Conservation (phyloP, 2,888 invertebrate genomes). For the Troides aeacus region DNA sequence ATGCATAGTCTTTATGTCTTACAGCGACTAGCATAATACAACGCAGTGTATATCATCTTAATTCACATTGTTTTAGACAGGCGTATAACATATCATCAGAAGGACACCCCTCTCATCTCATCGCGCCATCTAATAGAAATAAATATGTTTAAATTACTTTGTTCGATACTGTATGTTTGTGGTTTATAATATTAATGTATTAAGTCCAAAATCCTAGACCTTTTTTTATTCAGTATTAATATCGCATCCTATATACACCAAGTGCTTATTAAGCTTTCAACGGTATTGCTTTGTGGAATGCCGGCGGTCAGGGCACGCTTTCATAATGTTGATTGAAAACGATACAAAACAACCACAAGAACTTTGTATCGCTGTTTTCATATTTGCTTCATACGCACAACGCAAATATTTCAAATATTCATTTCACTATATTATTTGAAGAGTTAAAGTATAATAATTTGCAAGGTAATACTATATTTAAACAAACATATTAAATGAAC, state of each 20-base stretch:
- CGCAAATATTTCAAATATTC: neutral
- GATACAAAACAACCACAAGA: slow-evolving; percentile 73
- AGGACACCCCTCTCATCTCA: too few relatives aligned
- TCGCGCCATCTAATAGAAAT: too few relatives aligned
- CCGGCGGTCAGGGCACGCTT: slow-evolving; percentile 62
- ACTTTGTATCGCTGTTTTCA: slow-evolving; percentile 62
- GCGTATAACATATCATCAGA: too few relatives aligned
- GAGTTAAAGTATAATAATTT: neutral
- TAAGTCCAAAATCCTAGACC: neutral
- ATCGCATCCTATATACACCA: slow-evolving; percentile 40
- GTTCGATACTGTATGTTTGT: too few relatives aligned
- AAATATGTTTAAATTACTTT: too few relatives aligned
- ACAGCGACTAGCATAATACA: too few relatives aligned
- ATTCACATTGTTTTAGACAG: too few relatives aligned
- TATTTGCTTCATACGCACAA: slow-evolving; percentile 55
- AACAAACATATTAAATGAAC: neutral
- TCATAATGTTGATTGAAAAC: slow-evolving; percentile 72
- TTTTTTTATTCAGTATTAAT: slow-evolving; percentile 10
- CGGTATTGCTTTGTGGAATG: slow-evolving; percentile 69
- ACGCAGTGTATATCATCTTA: too few relatives aligned
- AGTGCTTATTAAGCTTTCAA: slow-evolving; percentile 68
- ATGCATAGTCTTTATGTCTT: too few relatives aligned
- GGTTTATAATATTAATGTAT: neutral
- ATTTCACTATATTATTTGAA: neutral
- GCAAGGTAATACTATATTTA: neutral